Evolutionary conservation across 2,113 vertebrate species (phyloP).

Genomic region (Myiozetetes cayanensis): DNA sequence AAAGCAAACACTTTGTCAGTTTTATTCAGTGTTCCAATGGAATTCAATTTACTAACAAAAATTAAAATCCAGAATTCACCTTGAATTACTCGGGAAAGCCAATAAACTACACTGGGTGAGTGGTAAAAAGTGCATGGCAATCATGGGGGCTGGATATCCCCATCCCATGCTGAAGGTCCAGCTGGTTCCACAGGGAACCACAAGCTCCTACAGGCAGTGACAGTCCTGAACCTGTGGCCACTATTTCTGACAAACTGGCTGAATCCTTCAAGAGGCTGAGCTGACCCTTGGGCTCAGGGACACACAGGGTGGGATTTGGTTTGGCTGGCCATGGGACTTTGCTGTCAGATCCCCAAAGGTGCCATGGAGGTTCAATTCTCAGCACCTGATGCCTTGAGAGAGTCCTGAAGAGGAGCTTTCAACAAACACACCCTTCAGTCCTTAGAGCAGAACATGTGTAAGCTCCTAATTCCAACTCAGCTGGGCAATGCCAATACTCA

Average conservation of each 20-base stretch:
- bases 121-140: neutral
- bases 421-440: neutral
- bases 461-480: neutral
- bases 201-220: neutral
- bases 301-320: neutral
- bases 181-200: neutral
- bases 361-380: rapidly evolving
- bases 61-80: neutral
- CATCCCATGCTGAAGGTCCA: neutral
- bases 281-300: neutral
- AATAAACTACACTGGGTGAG: neutral
- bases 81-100: neutral
- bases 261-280: neutral
- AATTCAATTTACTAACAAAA: neutral
- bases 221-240: neutral
- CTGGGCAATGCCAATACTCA: neutral
- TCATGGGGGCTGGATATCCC: neutral
- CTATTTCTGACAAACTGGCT: neutral
- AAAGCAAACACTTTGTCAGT: neutral
- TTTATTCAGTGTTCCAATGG: neutral
- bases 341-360: neutral
- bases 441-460: neutral
- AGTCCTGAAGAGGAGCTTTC: neutral
- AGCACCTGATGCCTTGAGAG: neutral
- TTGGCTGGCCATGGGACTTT: neutral